These are phyloP conservation scores for Taenaris catops DNA, from an alignment of 2,888 invertebrate genomes.

Conservation along the genomic window DNA sequence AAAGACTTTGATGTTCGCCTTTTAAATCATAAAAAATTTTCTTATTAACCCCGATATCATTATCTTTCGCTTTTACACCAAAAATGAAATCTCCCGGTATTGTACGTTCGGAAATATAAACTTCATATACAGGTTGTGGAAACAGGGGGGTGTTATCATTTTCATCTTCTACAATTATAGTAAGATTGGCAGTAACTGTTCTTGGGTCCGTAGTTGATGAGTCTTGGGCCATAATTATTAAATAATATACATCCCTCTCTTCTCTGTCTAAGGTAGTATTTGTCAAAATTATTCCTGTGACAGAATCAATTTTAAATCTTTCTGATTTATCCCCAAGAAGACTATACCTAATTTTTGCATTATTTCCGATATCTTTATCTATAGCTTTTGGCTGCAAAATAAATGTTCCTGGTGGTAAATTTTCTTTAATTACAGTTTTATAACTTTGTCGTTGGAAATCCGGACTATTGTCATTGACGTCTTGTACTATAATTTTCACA, in stretches of 20 bases:
- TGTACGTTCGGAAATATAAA: conserved; percentile 91
- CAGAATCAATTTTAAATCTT: conserved; percentile 88
- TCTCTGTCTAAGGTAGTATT: conserved; percentile 88
- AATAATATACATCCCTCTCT: conserved; percentile 86
- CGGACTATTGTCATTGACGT: conserved; percentile 96
- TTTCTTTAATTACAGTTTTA: conserved; percentile 89
- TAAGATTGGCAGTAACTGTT: conserved; percentile 90
- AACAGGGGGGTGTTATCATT: conserved; percentile 93
- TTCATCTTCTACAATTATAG: conserved; percentile 88
- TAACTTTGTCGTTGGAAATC: conserved; percentile 92
- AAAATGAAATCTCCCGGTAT: conserved; percentile 92
- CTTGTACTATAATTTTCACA: conserved; percentile 93
- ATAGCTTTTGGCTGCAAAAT: conserved; percentile 89
- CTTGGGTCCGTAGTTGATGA: conserved; percentile 92
- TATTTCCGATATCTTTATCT: conserved; percentile 91
- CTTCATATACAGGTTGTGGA: conserved; percentile 85
- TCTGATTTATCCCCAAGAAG: conserved; percentile 90
- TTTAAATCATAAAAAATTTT: conserved; percentile 88
- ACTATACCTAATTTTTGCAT: conserved; percentile 92
- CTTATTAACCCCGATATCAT: conserved; percentile 90
- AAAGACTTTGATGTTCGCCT: conserved; percentile 88
- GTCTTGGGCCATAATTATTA: conserved; percentile 93
- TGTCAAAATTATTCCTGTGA: conserved; percentile 89
- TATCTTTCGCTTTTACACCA: conserved; percentile 92
- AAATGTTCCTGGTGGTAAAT: conserved; percentile 87